Evolutionary conservation across 2,888 invertebrate species (phyloP).

Genomic region (Tenthredo livida): DNA sequence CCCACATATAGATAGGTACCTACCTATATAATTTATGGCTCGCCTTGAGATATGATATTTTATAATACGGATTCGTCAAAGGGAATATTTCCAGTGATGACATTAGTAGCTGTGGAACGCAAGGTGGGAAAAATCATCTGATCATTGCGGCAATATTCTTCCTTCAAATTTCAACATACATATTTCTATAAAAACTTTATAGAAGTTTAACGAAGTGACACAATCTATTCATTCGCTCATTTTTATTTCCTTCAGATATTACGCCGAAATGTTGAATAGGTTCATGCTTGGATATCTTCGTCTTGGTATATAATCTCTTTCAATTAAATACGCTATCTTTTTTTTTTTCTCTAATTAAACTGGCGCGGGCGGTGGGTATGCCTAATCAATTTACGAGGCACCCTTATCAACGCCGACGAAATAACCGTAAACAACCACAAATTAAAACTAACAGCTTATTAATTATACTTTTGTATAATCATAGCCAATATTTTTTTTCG

Average conservation of each 20-base stretch:
- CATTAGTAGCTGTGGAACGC: conserved; percentile 54
- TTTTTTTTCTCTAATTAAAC: background rate
- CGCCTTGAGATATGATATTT: conserved; percentile 2
- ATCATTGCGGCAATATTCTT: background rate
- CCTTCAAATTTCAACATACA: background rate
- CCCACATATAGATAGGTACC: background rate
- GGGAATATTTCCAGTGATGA: conserved; percentile 36
- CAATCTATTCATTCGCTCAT: background rate
- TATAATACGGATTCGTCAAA: background rate
- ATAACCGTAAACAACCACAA: background rate
- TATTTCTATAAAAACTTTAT: background rate
- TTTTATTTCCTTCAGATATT: background rate
- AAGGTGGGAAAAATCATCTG: too few species aligned
- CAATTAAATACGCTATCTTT: conserved; percentile 18
- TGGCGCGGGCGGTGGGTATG: background rate
- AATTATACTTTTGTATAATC: background rate
- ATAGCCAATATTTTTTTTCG: background rate
- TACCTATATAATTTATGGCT: background rate
- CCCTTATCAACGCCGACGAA: conserved; percentile 27
- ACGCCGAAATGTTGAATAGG: background rate
- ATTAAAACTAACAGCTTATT: conserved; percentile 25
- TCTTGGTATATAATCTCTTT: background rate
- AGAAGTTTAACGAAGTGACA: background rate
- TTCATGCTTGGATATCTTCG: background rate
- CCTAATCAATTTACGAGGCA: conserved; percentile 47